Evolutionary conservation across 2,888 invertebrate genomes (phyloP).

Genomic region (Microchrysa polita): DNA sequence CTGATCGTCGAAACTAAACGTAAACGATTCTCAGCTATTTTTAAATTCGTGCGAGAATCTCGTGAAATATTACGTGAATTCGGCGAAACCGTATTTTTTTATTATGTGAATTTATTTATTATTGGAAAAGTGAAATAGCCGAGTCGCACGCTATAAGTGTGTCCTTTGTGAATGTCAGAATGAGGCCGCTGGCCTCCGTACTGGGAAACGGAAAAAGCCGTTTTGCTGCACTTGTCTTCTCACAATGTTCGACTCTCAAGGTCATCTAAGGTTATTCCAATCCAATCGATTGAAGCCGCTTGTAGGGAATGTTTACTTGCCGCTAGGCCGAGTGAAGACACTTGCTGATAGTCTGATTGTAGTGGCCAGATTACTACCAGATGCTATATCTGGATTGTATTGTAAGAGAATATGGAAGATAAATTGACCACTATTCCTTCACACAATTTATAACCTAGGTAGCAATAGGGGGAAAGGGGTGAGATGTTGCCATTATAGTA

Average conservation of each 20-base stretch:
- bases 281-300: neutral
- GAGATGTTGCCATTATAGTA: neutral
- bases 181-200: neutral
- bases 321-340: neutral
- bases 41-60: neutral
- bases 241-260: constrained; percentile 3
- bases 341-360: neutral
- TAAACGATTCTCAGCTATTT: constrained; percentile 9
- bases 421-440: no score
- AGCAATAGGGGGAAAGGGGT: no score
- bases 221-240: neutral
- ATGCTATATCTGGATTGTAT: no score
- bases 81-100: neutral
- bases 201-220: neutral
- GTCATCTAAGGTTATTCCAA: constrained; percentile 27
- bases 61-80: neutral
- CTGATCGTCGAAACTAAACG: constrained; percentile 11
- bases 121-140: neutral
- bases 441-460: no score
- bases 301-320: neutral
- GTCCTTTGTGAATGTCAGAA: constrained; percentile 41
- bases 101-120: no score
- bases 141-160: neutral
- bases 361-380: no score
- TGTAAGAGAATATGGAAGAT: no score